These are phyloP conservation scores for Chunga burmeisteri DNA, from an alignment of 2,113 vertebrate species.

Conservation along the genomic window DNA sequence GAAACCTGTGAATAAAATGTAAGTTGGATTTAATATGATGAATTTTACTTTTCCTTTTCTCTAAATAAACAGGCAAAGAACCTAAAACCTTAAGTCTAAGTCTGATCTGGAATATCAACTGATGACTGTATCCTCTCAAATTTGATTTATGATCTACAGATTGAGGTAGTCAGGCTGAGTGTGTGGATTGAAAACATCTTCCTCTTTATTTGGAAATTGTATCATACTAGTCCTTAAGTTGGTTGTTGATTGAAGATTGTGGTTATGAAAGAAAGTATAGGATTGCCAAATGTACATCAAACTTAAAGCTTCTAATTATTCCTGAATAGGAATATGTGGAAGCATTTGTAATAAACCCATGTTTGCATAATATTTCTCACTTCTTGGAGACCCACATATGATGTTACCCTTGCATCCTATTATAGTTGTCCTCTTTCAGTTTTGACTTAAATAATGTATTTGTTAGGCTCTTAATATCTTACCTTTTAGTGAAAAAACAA, in stretches of 20 bases:
- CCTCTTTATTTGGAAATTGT: background rate
- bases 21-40: background rate
- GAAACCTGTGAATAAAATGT: background rate
- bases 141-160: background rate
- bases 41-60: background rate
- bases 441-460: background rate
- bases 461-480: background rate
- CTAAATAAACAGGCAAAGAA: background rate
- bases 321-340: background rate
- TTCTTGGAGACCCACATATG: background rate
- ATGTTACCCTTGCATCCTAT: background rate
- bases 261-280: background rate
- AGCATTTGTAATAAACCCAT: background rate
- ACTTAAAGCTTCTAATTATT: background rate
- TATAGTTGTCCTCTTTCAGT: background rate
- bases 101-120: background rate
- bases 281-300: background rate
- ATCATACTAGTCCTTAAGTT: background rate
- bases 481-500: background rate
- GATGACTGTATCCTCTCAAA: background rate
- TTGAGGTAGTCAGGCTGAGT: background rate
- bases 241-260: background rate
- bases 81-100: background rate
- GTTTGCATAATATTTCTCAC: background rate
- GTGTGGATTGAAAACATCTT: background rate